Base-by-base conservation (phyloP, 2,888 invertebrate species). In the Lycocerus yunnanus region DNA sequence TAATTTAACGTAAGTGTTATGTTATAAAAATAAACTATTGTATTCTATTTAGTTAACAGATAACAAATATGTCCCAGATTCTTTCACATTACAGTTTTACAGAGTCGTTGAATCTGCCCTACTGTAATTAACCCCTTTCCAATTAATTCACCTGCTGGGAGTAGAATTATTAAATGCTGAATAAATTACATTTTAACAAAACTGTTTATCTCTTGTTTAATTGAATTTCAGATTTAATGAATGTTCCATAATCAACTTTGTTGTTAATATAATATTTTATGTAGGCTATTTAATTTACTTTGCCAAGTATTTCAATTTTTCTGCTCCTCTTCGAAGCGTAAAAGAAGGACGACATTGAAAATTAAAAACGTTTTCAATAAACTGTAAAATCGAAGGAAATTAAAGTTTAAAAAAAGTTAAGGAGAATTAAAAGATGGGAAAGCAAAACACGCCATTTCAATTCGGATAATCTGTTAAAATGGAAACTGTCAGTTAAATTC, bases 151-250 rank as follows among this genome's bases (percentile, higher is more conserved):
- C 73, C 76, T 76, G 71, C 68, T 68, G 76, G 73, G 70, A 76
- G 71, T 58, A 67, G 66, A 76, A 73, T 76, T 76, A 76, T 76
- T 76, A 76, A 73, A 76, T 71, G 71, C 71, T 71, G 73, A 76
- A 76, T 76, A 76, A 76, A 73, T 76, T 76, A 76, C 76, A 71
- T 73, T 73, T 71, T 73, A 73, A 73, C 71, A 76, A 76, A 76
- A 73, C 76, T 76, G 76, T 76, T 73, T 76, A 76, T 76, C 73
- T 76, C 73, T 68, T 70, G 73, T 76, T 73, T 71, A 76, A 76
- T 76, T 76, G 71, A 76, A 76, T 76, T 73, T 76, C 70, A 70
- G 75, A 70, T 75, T 75, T 73, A 75, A 75, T 75, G 72, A 72
- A 73, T 71, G 75, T 66, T 65, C 66, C 65, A 70, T 75, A 75